Base-by-base conservation (phyloP, 2,113 vertebrate genomes). In the Bolborhynchus lineola region DNA sequence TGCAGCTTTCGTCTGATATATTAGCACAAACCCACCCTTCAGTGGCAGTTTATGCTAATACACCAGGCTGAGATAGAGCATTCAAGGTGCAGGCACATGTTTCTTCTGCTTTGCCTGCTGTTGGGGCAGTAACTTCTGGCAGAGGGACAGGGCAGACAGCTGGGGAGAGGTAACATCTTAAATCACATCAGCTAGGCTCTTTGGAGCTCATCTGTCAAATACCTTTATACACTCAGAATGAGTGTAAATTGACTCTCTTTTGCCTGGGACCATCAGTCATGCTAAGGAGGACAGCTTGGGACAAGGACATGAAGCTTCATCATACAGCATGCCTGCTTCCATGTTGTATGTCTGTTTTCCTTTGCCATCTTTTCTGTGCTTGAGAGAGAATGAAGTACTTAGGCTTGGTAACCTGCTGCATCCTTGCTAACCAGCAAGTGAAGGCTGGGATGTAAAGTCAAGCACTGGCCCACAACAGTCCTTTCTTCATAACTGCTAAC, bases 101-200 rank as follows among this genome's bases (percentile, higher is more conserved):
- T 96, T 95, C 93, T 94, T 91, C 81, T 78, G 62, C 57, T 93
- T 86, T 93, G 52, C 93, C 89, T 96, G 89, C 89, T 96, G 94
- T 80, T 95, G 93, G 89, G 96, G 83, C 76, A 96, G 95, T 68
- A 95, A 95, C 92, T 97, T 93, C 89, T 97, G 94, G 86, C 95
- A 95, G 65, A 86, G 74, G 83, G 76, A 52, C 35, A 71, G 83
- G 55, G 44, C 80, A 95, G 94, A 95, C 95, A 96, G 91, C 95
- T 96, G 94, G 94, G 52, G 52, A 93, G 69, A 92, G 55, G 89
- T 82, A 88, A 50, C 74, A 86, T 93, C 80, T 81, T 97, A 94
- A 96, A 95, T 96, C 94, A 93, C 69, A 91, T 92, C 80, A 75
- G 57, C 77, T 67, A 86, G 55, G 80, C 35, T 91, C 65, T 89